Evolutionary conservation across 2,113 vertebrate genomes (phyloP).

Genomic region (Crotalus viridis): DNA sequence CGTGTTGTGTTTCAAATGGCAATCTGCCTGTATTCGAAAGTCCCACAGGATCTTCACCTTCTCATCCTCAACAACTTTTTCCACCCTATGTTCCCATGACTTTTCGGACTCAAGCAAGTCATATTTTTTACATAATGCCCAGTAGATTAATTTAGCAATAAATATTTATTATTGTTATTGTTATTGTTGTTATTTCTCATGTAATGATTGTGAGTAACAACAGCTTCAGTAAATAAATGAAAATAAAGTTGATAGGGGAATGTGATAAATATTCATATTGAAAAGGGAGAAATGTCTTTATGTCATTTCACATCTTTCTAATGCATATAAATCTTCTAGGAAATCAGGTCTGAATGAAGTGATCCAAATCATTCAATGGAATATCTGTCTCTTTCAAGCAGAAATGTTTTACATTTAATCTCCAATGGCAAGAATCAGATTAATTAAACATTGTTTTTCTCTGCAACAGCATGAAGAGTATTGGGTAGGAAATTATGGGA

Average conservation of each 20-base stretch:
- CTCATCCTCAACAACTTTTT: no score
- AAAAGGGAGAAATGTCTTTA: neutral
- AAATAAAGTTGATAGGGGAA: neutral
- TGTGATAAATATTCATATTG: neutral
- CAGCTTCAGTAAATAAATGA: neutral
- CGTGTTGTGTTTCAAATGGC: no score
- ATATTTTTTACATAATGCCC: no score
- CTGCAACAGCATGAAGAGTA: neutral
- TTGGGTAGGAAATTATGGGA: neutral
- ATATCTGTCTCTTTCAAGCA: neutral
- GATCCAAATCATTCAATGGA: neutral
- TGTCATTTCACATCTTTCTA: neutral
- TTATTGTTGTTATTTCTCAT: no score
- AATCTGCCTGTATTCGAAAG: no score
- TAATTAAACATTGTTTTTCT: neutral
- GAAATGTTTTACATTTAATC: neutral
- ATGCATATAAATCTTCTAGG: neutral
- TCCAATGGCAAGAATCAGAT: neutral
- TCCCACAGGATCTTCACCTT: no score
- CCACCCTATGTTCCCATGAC: no score
- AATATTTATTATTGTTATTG: no score
- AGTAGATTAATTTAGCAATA: no score
- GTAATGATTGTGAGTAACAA: neutral
- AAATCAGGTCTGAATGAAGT: neutral
- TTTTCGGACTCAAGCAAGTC: no score